Evolutionary conservation across 1,140 invertebrate species (phyloP), one percentile per base, ranked within the genome.

Genomic region (Palaemon carinicauda): DNA sequence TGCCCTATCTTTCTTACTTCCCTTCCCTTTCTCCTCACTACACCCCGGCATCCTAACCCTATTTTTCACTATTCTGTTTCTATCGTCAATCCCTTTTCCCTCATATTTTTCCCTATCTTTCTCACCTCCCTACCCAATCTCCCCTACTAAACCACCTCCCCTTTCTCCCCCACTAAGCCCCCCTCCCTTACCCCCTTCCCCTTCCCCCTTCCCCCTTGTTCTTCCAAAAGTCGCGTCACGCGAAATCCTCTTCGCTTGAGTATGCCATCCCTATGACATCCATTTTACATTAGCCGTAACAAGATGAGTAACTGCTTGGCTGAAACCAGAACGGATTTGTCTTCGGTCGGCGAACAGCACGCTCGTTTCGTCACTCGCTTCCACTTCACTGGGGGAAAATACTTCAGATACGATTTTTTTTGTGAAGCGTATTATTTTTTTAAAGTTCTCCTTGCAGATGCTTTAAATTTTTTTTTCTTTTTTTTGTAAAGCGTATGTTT

Each of bases 211-310:
- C 74, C 24, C 82, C 29, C 29, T 65, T 41, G 50, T 77, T 33
- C 14, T 24, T 24, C 31, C 56, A n/a, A 54, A 33, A 12, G 19
- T 31, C 80, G 17, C n/a, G 54, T 33, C 19, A 29, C 74, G 3
- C 31, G 29, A 79, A 41, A 27, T 51, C 80, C 80, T 14, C 80
- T 24, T 19, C 60, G 19, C 80, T 52, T n/a, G 56, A 83, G 71
- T 41, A 56, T 60, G 65, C 82, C 33, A 54, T 19, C 53, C 74
- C 74, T 15, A 78, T 77, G 82, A 85, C 82, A 77, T 29, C 73
- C 81, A 77, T 83, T 83, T 77, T 77, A 83, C 81, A 83, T 83
- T 83, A 83, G 71, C 51, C 71, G n/a, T 83, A 83, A 83, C 81
- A 80, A 80, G 79, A 80, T 80, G 79, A 80, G 54, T 69, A 80